Conservation (phyloP, 2,888 invertebrate species). For the Ormyrus labotus region DNA sequence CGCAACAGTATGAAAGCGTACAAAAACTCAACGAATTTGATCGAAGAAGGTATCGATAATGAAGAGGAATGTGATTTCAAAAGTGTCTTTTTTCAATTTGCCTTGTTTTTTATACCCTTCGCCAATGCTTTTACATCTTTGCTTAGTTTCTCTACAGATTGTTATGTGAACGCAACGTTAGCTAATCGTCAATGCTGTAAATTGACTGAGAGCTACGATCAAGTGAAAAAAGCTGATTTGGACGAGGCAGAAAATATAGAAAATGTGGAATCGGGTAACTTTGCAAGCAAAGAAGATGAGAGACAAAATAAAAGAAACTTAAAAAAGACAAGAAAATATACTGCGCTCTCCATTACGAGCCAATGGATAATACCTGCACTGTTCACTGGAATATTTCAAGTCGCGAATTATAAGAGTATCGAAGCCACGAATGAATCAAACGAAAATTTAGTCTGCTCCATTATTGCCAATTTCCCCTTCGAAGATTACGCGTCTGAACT, state of each 20-base stretch:
- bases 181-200: constrained; percentile 1
- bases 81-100: constrained; percentile 66
- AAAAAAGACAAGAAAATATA: constrained; percentile 41
- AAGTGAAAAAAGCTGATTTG: not conserved
- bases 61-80: constrained; percentile 59
- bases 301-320: constrained; percentile 39
- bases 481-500: constrained; percentile 59
- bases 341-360: constrained; percentile 60
- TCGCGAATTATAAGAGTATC: constrained; percentile 58
- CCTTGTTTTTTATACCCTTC: constrained; percentile 69
- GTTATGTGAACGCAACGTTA: constrained; percentile 59
- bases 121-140: constrained; percentile 71
- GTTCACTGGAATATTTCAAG: constrained; percentile 61
- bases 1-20: too few species aligned
- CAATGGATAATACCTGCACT: constrained; percentile 71
- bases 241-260: not conserved
- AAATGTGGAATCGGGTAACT: not conserved
- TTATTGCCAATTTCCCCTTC: constrained; percentile 64
- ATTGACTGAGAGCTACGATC: not conserved
- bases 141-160: constrained; percentile 65
- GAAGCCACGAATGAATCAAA: constrained; percentile 39
- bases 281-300: not conserved
- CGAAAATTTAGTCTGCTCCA: constrained; percentile 61
- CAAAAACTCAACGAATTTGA: not conserved
- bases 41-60: not conserved